Evolutionary conservation across 2,113 vertebrate species (phyloP), one percentile per base, ranked within the genome.

Genomic region (Pluvialis apricaria): DNA sequence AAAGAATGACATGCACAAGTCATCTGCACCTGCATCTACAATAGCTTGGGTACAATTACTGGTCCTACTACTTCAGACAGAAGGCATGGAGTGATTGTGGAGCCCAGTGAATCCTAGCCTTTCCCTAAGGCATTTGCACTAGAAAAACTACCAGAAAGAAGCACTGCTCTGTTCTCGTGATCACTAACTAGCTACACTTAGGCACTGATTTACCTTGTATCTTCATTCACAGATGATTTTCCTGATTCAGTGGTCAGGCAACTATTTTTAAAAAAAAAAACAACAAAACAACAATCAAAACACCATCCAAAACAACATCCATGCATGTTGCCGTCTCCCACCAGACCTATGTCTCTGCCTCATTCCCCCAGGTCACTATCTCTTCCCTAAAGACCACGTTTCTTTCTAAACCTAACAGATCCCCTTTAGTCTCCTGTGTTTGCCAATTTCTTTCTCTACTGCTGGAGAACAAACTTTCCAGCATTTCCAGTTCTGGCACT

Each of bases 11-110:
- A 78, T 20, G 9, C 58, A 75, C 61, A 57, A 6, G 60, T 64
- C 82, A 79, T 52, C 78, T 75, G 82, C 92, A 95, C 72, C 90
- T 95, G 91, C 73, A n/a, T 61, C 69, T 68, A 71, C 91, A 95
- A 76, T 82, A 68, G 69, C 21, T n/a, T n/a, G 61, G 70, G 40
- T 65, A 17, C 22, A 93, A 88, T 57, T 25, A 24, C 49, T 54
- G 47, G 40, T 71, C 87, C 82, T 91, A 10, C 72, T 75, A 13
- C 71, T 62, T 90, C 66, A n/a, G 24, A 38, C 68, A 86, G 71
- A 20, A 69, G 38, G 51, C 40, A 76, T 29, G 38, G 61, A 47
- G 49, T 22, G 28, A 42, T 71, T 31, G 6, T 19, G 49, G 49
- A 38, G 31, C 54, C 45, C 31, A 44, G 28, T 18, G 36, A 81